Conservation (phyloP, 1,140 invertebrate species). For the Hypothenemus hampei region DNA sequence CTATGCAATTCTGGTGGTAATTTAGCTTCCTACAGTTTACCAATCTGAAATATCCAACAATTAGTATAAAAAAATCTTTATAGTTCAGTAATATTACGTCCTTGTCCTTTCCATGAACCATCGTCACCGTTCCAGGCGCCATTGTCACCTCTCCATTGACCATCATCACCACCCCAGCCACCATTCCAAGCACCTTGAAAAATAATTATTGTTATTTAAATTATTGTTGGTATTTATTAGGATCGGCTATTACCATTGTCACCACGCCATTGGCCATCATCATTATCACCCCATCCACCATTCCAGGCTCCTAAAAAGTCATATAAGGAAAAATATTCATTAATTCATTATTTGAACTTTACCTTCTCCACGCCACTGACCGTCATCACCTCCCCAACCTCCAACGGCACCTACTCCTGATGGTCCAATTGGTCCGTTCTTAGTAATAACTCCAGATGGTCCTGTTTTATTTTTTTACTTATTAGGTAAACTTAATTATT, state of each 20-base stretch:
- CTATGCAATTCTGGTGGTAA: background rate
- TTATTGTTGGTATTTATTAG: background rate
- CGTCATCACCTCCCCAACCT: conserved; percentile 15
- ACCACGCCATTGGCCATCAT: conserved; percentile 19
- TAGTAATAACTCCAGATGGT: conserved; percentile 22
- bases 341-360: background rate
- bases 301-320: conserved; percentile 5
- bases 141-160: conserved; percentile 16
- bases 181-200: conserved; percentile 15
- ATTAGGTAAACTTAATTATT: background rate
- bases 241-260: conserved; percentile 13
- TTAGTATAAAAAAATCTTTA: background rate
- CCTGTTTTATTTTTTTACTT: conserved; percentile 5
- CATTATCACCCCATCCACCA: conserved; percentile 14
- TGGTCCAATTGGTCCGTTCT: conserved; percentile 20
- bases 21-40: background rate
- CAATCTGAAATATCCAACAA: background rate
- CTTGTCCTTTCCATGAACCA: conserved; percentile 2
- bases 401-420: background rate
- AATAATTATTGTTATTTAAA: background rate
- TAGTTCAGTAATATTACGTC: background rate
- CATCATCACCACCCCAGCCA: conserved; percentile 21
- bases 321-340: background rate
- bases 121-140: too few relatives aligned
- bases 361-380: conserved; percentile 9